Conservation (phyloP, 2,113 vertebrate genomes). For the Ginglymostoma cirratum region DNA sequence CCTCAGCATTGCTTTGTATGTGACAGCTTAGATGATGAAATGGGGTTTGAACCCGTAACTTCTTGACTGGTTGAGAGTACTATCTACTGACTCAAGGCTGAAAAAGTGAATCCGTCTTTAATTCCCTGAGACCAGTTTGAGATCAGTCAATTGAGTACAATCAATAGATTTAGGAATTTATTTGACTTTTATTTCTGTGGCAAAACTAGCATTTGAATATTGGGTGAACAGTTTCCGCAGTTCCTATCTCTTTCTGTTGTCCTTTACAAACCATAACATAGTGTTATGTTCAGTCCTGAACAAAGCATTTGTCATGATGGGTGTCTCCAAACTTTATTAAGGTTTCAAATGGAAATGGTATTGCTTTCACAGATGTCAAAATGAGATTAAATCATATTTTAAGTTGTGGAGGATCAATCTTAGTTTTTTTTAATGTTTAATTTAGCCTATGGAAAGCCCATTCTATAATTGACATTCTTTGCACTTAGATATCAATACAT, state of each 20-base stretch:
- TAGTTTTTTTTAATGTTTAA: neutral
- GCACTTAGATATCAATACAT: neutral
- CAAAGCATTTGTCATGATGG: neutral
- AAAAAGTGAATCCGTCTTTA: neutral
- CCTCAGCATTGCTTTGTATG: neutral
- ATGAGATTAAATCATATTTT: neutral
- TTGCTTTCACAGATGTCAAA: neutral
- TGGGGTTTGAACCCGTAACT: neutral
- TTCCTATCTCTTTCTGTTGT: neutral
- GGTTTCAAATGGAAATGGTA: neutral
- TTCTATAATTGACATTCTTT: neutral
- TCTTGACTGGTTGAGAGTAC: neutral
- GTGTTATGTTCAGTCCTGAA: neutral
- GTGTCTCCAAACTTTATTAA: neutral
- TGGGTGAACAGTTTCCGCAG: neutral
- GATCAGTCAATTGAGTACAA: neutral
- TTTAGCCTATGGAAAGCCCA: neutral
- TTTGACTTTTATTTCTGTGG: neutral
- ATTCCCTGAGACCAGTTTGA: neutral
- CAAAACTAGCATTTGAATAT: neutral
- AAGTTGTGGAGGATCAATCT: neutral
- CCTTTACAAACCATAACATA: neutral
- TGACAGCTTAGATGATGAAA: neutral
- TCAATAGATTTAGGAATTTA: neutral
- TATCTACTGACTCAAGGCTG: neutral